Evolutionary conservation across 2,797 vertebrate species (phyloP), one percentile per base, ranked within the genome.

Genomic region (Mionectes olivaceus): DNA sequence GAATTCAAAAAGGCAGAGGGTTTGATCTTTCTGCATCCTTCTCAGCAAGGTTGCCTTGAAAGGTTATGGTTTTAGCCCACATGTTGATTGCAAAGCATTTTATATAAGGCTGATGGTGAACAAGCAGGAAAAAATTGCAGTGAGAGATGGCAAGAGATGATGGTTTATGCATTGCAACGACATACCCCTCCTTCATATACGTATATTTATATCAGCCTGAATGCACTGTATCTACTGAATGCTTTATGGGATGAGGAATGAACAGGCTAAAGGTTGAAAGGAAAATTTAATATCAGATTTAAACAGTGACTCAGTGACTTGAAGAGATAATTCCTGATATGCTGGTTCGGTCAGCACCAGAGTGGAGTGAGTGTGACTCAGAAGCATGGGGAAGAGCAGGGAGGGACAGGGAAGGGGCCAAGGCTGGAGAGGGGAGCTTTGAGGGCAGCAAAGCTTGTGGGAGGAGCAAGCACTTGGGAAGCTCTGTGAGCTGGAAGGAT

Each of bases 231-330:
- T 39, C 69, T 85, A 24, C 79, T 37, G 77, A 88, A 86, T 52
- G 35, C 61, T 86, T 88, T 90, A 76, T 55, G 61, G 61, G 21
- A 19, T 64, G 84, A 91, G 35, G 46, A 73, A 75, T 10, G 32
- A 53, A 78, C 33, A 2, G 12, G 71, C 56, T 85, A 89, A 90
- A 94, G 65, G 79, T 61, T 75, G 75, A 75, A 77, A 57, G 35
- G 57, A 91, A 87, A 77, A 87, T 80, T 92, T 80, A 87, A 64
- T 77, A 74, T 92, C 55, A 77, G 32, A 44, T 96, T 92, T 93
- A 74, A 91, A 75, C 4, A 2, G 70, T 69, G 74, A 83, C 59
- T 90, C 67, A 75, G 43, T 83, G 67, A 47, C 59, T 87, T 63
- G 35, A 33, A 76, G 68, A 83, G 27, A 68, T 56, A 60, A 68